Base-by-base conservation (phyloP, 2,888 invertebrate species). In the Cabera pusaria region DNA sequence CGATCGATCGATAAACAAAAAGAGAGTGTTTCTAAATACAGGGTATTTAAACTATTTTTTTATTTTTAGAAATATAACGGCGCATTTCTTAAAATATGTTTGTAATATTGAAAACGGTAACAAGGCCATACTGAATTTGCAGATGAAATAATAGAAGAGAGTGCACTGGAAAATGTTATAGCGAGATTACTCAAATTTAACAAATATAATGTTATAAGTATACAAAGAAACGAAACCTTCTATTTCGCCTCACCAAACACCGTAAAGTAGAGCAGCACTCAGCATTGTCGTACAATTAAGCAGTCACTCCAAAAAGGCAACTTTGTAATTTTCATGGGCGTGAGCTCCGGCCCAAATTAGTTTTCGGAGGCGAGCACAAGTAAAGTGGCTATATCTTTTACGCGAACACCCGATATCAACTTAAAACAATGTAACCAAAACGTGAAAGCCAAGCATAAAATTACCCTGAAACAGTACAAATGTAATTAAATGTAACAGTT, bases 401-500 rank as follows among this genome's bases (percentile, higher is more conserved):
- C 61, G 69, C 59, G 64, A 72, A 70, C 67, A 65, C 64, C 62
- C 65, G 72, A 76, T 79, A 78, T 72, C 68, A 75, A 73, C 71
- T 74, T 73, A 64, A 71, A 73, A 82, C 81, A 84, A 77, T 81
- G 78, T 81, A 82, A 72, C 73, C 69, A 62, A 76, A 81, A 74
- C 59, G 67, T 64, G 59, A 67, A 70, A 65, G 67, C 66, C 59
- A 68, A 68, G 61, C 69, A 67, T 69, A 64, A 69, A 76, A 75
- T 72, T 73, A 70, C 68, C 60, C 59, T 53, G 69, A 66, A 50
- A 72, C 73, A 70, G 72, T 76, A 80, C 74, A 72, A 68, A 72
- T 66, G 74, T 69, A 82, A 82, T 83, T 81, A 79, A 77, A 74
- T 51, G 50, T 58, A 58, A 69, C 64, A 60, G 71, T 82, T 77